Evolutionary conservation across 2,797 vertebrate genomes (phyloP).

Genomic region (Sylvia borin): DNA sequence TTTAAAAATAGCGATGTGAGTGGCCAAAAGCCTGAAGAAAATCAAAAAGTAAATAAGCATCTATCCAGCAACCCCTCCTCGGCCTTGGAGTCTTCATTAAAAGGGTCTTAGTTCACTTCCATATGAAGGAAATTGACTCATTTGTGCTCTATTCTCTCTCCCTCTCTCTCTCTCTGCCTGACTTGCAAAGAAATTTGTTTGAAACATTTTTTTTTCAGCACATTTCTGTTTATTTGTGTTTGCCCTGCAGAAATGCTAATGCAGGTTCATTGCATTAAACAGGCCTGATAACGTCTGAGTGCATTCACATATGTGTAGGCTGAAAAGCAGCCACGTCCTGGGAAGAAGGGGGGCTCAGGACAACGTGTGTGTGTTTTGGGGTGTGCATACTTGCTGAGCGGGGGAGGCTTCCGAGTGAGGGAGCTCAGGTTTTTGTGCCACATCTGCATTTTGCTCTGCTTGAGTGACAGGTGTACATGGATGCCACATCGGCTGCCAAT

Average conservation of each 20-base stretch:
- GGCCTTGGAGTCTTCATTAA: slow-evolving; percentile 16
- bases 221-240: slow-evolving; percentile 80
- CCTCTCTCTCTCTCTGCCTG: slow-evolving; percentile 77
- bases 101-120: slow-evolving; percentile 53
- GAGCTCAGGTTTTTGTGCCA: slow-evolving; percentile 52
- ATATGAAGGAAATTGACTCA: slow-evolving; percentile 41
- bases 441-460: slow-evolving; percentile 66
- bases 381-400: neutral
- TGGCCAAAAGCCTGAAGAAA: slow-evolving; percentile 19
- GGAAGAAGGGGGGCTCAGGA: slow-evolving; percentile 36
- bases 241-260: slow-evolving; percentile 77
- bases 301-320: slow-evolving; percentile 33
- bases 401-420: slow-evolving; percentile 7
- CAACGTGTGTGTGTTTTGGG: neutral
- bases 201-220: slow-evolving; percentile 57
- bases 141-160: slow-evolving; percentile 1
- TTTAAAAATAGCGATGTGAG: neutral
- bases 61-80: neutral
- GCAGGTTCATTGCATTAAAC: slow-evolving; percentile 53
- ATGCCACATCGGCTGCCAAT: slow-evolving; percentile 82
- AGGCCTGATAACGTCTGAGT: slow-evolving; percentile 60
- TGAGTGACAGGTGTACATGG: slow-evolving; percentile 88
- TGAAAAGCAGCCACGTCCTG: neutral
- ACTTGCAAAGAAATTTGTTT: slow-evolving; percentile 77
- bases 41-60: slow-evolving; percentile 4